Evolutionary conservation across 1,140 invertebrate species (phyloP).

Genomic region (Octopus sinensis): DNA sequence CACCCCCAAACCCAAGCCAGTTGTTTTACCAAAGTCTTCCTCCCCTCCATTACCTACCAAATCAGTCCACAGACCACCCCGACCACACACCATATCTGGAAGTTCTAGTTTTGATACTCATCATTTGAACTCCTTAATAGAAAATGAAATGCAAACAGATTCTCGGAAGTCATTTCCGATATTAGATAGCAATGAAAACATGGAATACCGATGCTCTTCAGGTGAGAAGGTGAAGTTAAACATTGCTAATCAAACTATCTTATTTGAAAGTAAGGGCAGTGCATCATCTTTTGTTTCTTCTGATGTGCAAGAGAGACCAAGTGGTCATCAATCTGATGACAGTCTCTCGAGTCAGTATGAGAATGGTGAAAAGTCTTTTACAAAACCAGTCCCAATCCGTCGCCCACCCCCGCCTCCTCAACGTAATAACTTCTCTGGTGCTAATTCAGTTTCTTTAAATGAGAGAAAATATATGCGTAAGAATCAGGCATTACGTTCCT

Average conservation of each 20-base stretch:
- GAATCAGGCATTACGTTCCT: slow-evolving; percentile 39
- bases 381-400: slow-evolving; percentile 17
- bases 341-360: not conserved
- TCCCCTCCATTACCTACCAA: slow-evolving; percentile 23
- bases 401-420: slow-evolving; percentile 35
- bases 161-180: not conserved
- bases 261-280: not conserved
- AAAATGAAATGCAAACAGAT: slow-evolving; percentile 23
- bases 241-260: not conserved
- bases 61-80: slow-evolving; percentile 29
- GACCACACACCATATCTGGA: not conserved
- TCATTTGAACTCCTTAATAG: slow-evolving; percentile 27
- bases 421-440: slow-evolving; percentile 16
- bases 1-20: slow-evolving; percentile 36
- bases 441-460: slow-evolving; percentile 15
- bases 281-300: not conserved
- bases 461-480: slow-evolving; percentile 36
- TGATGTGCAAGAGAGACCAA: slow-evolving; percentile 19
- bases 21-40: slow-evolving; percentile 14
- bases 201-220: not conserved
- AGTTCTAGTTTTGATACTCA: not conserved
- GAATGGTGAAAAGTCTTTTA: not conserved
- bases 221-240: not conserved
- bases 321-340: slow-evolving; percentile 13
- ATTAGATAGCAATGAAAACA: slow-evolving; percentile 3